A percentile compares a stretch with the other conserved stretches of the same genome.
phyloP scores from a whole-genome alignment of 2,888 invertebrate species.

The Agrochola litura region DNA sequence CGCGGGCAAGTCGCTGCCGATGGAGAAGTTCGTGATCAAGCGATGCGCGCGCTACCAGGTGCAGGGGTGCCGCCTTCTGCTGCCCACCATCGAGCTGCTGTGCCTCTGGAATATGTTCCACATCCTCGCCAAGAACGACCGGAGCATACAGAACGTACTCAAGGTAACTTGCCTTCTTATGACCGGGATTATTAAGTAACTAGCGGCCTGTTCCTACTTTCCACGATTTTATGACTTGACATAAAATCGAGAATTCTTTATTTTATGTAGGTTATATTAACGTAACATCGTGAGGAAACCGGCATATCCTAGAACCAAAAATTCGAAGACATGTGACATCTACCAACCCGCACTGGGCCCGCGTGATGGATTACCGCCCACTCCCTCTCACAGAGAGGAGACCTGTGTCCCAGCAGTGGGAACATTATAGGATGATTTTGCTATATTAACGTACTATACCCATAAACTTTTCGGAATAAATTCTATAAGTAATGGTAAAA shows the following conservation, averaged over 20 bases:
- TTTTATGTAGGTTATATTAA: background rate
- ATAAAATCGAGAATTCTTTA: background rate
- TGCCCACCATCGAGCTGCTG: slow-evolving; percentile 97
- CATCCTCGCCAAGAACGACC: slow-evolving; percentile 93
- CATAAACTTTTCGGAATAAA: background rate
- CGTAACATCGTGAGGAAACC: no score
- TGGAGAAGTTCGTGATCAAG: slow-evolving; percentile 98
- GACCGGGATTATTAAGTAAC: background rate
- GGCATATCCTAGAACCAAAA: no score
- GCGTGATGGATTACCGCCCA: no score
- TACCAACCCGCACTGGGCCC: no score
- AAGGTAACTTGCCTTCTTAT: slow-evolving; percentile 80
- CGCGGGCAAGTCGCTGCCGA: slow-evolving; percentile 98
- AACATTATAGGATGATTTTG: no score
- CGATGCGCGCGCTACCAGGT: slow-evolving; percentile 95
- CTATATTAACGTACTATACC: background rate
- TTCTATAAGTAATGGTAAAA: background rate
- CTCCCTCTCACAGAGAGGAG: no score
- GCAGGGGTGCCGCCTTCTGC: slow-evolving; percentile 93
- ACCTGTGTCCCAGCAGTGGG: no score
- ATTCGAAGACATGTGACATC: no score
- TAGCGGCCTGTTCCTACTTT: no score
- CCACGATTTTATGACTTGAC: background rate
- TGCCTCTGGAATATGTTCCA: slow-evolving; percentile 98
- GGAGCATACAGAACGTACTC: slow-evolving; percentile 91